These are phyloP conservation scores for Lasioglossum vierecki DNA, from an alignment of 2,888 invertebrate genomes.

Conservation along the genomic window DNA sequence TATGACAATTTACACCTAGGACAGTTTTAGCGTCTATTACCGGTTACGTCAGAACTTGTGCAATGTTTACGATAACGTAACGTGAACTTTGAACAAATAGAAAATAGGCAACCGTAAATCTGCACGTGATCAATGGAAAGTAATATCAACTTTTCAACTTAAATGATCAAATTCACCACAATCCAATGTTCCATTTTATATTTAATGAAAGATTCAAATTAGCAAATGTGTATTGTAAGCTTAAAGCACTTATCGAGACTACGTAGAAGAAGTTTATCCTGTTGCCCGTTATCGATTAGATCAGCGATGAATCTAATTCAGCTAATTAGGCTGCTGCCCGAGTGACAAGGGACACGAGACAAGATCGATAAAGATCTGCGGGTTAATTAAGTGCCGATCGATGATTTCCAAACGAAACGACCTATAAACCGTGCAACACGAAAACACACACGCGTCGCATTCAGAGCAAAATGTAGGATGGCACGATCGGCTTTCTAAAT, in stretches of 20 bases:
- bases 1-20: neutral
- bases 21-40: neutral
- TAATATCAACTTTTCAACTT: neutral
- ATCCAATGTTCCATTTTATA: neutral
- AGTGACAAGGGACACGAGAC: neutral
- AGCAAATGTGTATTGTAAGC: neutral
- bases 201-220: too few relatives aligned
- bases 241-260: neutral
- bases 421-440: neutral
- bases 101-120: neutral
- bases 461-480: slow-evolving; percentile 54
- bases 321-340: slow-evolving; percentile 10
- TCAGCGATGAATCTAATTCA: slow-evolving; percentile 14
- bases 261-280: neutral
- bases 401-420: slow-evolving; percentile 3
- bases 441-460: slow-evolving; percentile 44
- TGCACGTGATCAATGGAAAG: neutral
- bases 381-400: slow-evolving; percentile 24
- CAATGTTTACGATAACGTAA: neutral
- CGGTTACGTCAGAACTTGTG: neutral
- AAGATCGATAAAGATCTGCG: slow-evolving; percentile 34
- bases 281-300: neutral
- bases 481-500: slow-evolving; percentile 81
- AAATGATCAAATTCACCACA: neutral
- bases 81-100: neutral